Base-by-base conservation (phyloP, 2,113 vertebrate genomes). In the Hemibagrus wyckioides region DNA sequence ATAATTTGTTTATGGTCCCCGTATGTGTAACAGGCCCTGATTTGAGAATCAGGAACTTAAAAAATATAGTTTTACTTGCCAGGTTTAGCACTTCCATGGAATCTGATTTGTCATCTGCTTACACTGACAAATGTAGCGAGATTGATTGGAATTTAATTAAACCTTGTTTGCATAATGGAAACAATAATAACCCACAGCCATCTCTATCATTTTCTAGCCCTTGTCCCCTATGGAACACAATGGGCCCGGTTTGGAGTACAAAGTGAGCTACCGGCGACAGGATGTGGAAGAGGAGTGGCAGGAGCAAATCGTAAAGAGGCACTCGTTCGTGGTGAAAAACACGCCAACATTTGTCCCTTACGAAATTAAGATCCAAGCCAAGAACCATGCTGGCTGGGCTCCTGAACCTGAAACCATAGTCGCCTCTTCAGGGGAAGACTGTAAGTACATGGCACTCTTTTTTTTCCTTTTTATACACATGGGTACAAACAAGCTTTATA, bases 391-490 rank as follows among this genome's bases (percentile, higher is more conserved):
- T 23, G 98, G 98, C 44, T 93, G 94, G 19, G 98, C 95, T 5
- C 98, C 98, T 0, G 96, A 97, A 1, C 98, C 98, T 0, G 94
- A 91, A 28, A 7, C 96, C 19, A 94, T 96, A 86, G 93, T 92
- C 0, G 97, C 96, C 0, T 98, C 97, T 89, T 99, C 98, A 0
- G 97, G 97, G 91, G 98, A 99, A 89, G 98, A 99, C 8, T 94
- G 98, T 99, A 92, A 97, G 97, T 97, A 44, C 65, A 80, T 44
- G 15, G 52, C 65, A 71, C 15, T 11, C 6, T 56, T 30, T 83
- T 19, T 17, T 56, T 28, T 54, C 1, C 15, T 52, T 48, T 76
- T 54, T 59, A 56, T n/a, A 1, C 19, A 10, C 3, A 54, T 54
- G 14, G 50, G 15, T 9, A 33, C 30, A 33, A 56, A 36, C 17